A percentile compares a stretch with the other conserved stretches of the same genome.
Evolutionary conservation across 2,797 vertebrate genomes (phyloP).

Genomic region (Gouania willdenowi): DNA sequence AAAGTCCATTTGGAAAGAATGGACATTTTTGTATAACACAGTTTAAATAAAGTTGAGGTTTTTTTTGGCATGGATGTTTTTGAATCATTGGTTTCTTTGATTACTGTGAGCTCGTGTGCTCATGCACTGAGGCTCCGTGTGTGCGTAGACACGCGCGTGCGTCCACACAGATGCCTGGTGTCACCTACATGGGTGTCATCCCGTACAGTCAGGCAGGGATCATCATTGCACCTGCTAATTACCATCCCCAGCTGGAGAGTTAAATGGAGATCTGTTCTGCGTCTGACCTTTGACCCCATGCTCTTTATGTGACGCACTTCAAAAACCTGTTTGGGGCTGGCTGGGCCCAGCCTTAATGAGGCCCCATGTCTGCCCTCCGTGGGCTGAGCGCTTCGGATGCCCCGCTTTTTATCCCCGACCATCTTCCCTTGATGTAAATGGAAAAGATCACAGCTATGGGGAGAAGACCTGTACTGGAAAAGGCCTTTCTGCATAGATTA

Average conservation of each 20-base stretch:
- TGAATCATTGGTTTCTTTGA: no score
- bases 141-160: not conserved
- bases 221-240: conserved; percentile 81
- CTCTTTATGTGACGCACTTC: conserved; percentile 81
- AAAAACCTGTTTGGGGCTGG: conserved; percentile 76
- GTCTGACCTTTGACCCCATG: conserved; percentile 79
- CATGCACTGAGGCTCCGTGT: not conserved
- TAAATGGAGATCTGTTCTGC: conserved; percentile 85
- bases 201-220: conserved; percentile 67
- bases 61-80: no score
- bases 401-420: conserved; percentile 87
- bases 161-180: conserved; percentile 40
- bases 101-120: no score
- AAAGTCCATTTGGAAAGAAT: no score
- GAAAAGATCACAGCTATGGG: conserved; percentile 95
- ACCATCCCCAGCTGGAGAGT: conserved; percentile 83
- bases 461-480: conserved; percentile 89
- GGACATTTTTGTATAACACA: no score
- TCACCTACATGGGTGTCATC: conserved; percentile 59
- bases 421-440: conserved; percentile 89
- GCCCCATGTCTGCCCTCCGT: conserved; percentile 79
- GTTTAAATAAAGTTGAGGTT: not conserved
- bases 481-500: conserved; percentile 92
- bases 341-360: conserved; percentile 81
- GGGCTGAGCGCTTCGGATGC: conserved; percentile 78